Evolutionary conservation across 2,888 invertebrate genomes (phyloP).

Genomic region (Teleogryllus oceanicus): DNA sequence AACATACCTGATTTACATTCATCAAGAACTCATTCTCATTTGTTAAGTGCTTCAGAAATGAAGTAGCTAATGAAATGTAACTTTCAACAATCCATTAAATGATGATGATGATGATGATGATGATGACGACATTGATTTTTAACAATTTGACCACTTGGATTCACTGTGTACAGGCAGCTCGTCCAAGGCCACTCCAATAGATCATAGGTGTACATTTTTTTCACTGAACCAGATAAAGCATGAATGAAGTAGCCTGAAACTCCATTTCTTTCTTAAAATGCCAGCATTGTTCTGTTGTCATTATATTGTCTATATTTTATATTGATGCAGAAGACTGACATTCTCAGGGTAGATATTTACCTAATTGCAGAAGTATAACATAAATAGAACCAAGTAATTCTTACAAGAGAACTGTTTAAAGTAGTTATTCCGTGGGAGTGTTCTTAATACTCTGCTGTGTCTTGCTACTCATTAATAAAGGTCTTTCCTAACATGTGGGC

Average conservation of each 20-base stretch:
- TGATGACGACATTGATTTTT: slow-evolving; percentile 2
- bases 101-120: neutral
- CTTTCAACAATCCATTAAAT: no score
- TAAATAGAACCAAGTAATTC: neutral
- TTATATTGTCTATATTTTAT: neutral
- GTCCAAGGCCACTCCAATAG: neutral
- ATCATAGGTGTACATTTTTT: neutral
- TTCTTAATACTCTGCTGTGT: neutral
- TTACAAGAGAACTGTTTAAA: neutral
- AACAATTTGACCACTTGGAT: neutral
- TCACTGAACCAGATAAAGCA: neutral
- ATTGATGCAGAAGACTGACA: slow-evolving; percentile 11
- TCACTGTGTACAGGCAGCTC: slow-evolving; percentile 7
- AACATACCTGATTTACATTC: no score
- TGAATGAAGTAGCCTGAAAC: neutral
- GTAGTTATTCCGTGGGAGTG: neutral
- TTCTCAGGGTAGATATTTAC: slow-evolving; percentile 18
- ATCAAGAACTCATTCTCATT: no score
- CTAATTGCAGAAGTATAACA: neutral
- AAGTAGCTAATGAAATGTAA: no score
- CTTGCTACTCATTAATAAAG: neutral
- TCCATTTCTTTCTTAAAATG: neutral
- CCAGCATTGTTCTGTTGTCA: slow-evolving; percentile 18
- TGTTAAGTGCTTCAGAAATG: no score
- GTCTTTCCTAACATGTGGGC: no score